Evolutionary conservation across 1,140 invertebrate genomes (phyloP).

Genomic region (Brachionus rubens): DNA sequence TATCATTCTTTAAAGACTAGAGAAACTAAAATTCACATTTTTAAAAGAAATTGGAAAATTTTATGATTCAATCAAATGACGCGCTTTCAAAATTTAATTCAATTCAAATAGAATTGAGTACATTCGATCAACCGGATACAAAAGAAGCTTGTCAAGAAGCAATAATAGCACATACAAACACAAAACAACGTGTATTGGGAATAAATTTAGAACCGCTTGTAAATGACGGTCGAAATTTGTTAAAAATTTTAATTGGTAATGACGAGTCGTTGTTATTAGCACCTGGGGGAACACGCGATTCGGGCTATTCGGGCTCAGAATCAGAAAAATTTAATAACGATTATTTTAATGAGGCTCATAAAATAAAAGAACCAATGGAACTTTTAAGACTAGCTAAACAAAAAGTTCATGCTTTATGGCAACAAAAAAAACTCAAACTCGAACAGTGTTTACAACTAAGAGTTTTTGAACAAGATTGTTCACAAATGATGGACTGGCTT

Average conservation of each 20-base stretch:
- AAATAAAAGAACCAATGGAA: conserved; percentile 33
- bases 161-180: conserved; percentile 26
- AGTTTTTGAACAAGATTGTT: conserved; percentile 92
- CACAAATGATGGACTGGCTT: conserved; percentile 98
- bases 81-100: background rate
- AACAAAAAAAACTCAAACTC: conserved; percentile 75
- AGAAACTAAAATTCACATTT: too few relatives aligned
- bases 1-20: too few relatives aligned
- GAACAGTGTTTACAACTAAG: conserved; percentile 91
- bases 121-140: conserved; percentile 20
- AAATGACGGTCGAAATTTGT: conserved; percentile 27
- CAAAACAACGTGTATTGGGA: conserved; percentile 21
- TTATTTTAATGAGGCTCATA: conserved; percentile 37
- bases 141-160: conserved; percentile 28
- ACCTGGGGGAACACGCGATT: background rate
- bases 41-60: conserved; percentile 41
- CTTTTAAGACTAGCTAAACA: conserved; percentile 12
- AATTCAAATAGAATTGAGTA: conserved; percentile 22
- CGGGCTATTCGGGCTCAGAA: conserved; percentile 33
- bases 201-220: conserved; percentile 37
- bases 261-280: background rate
- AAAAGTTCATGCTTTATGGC: conserved; percentile 62
- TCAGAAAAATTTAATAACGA: conserved; percentile 23
- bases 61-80: conserved; percentile 13
- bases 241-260: background rate